Base-by-base conservation (phyloP, 2,888 invertebrate genomes). In the Acrobasis suavella region DNA sequence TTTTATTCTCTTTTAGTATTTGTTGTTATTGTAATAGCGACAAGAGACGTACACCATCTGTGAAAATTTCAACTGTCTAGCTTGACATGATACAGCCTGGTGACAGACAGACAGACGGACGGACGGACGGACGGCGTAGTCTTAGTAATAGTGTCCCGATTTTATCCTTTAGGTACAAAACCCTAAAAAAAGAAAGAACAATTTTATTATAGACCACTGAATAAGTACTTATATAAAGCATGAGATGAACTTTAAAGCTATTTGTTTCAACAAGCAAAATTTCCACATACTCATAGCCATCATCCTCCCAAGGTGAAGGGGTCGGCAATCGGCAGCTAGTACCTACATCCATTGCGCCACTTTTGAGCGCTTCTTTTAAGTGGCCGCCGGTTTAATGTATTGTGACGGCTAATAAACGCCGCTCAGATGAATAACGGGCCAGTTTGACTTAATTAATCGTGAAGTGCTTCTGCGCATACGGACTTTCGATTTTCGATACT, bases 331-430 rank as follows among this genome's bases (percentile, higher is more conserved):
- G n/a, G 46, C 46, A 46, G 46, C 46, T n/a, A 14, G n/a, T 46
- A n/a, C 46, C 5, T 46, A 46, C 46, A 32, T 46, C 12, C 65
- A 63, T 75, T 75, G 67, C 69, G 68, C 70, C 70, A 73, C 66
- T 67, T 67, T 62, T 60, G 55, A 67, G 65, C 62, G 65, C 60
- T 63, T 71, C 72, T 77, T 76, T 77, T 78, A 78, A 76, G 81
- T 80, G 76, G 77, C 82, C 77, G 84, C 78, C 74, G 77, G 89
- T 84, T 87, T 83, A 90, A 89, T 88, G 86, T 88, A 84, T 89
- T 89, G 89, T 89, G 88, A 89, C 87, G 86, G 82, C 72, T 78
- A 83, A 86, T 87, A 85, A 87, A 86, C 88, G 82, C 80, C 75
- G 80, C 77, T 85, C 82, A 80, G 85, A 86, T 80, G 83, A 82